phyloP scores from a whole-genome alignment of 2,113 vertebrate species.

The Cygnus buccinator region DNA sequence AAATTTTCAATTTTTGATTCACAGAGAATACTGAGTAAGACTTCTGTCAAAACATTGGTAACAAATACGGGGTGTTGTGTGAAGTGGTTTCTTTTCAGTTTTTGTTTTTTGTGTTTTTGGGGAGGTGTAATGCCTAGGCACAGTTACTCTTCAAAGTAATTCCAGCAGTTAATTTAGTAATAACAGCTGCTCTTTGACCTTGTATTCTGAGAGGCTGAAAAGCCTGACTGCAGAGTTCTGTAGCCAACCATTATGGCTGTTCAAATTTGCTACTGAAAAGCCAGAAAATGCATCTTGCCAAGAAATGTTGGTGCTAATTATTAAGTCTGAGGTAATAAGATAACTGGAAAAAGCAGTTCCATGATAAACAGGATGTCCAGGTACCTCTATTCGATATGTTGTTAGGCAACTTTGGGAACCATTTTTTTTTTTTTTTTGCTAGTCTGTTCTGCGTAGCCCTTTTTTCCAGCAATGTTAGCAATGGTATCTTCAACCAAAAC shows the following conservation, averaged over 20 bases:
- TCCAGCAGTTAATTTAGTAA: background rate
- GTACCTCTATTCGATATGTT: background rate
- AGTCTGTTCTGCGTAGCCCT: background rate
- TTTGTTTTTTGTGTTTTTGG: background rate
- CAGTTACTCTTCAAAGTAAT: background rate
- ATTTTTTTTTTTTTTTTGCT: background rate
- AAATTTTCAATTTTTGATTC: background rate
- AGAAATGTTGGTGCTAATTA: background rate
- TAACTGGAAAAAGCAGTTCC: background rate
- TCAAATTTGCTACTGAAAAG: background rate
- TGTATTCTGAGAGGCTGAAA: background rate
- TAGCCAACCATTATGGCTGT: background rate
- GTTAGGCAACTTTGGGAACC: background rate
- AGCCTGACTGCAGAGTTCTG: background rate
- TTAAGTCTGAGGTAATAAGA: background rate
- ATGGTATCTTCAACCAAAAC: background rate
- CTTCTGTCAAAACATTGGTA: background rate
- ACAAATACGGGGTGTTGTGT: background rate
- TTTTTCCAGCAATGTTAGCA: background rate
- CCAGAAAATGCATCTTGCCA: background rate
- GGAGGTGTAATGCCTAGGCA: background rate
- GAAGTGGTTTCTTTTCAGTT: background rate
- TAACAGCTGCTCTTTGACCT: background rate
- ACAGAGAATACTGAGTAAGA: background rate
- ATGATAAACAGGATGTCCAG: background rate